Percentiles rank a stretch among this genome's conserved stretches.
Conservation (phyloP, 1,140 invertebrate genomes). For the Zaprionus camerounensis region DNA sequence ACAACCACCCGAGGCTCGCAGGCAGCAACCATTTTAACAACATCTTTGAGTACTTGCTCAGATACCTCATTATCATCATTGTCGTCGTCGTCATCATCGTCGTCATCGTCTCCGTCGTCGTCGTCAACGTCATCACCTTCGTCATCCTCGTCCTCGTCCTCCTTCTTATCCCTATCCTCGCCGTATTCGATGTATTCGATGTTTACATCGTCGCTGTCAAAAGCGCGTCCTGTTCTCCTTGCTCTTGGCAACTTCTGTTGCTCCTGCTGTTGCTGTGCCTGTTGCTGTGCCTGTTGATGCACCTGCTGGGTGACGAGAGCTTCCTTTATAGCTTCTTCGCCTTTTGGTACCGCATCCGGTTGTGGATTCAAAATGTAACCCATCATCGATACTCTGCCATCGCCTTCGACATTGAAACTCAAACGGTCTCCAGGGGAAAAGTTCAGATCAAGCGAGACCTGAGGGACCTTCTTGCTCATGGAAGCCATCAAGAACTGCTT, state of each 20-base stretch:
- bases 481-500: neutral
- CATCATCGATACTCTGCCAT: neutral
- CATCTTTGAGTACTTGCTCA: too few relatives aligned
- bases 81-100: too few relatives aligned
- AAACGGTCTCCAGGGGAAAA: neutral
- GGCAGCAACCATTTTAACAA: too few relatives aligned
- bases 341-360: too few relatives aligned
- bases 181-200: too few relatives aligned
- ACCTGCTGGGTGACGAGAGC: rapidly evolving
- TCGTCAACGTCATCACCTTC: too few relatives aligned
- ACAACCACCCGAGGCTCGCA: too few relatives aligned
- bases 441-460: neutral
- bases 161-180: too few relatives aligned
- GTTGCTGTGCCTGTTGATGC: neutral
- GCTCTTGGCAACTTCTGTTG: neutral
- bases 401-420: neutral
- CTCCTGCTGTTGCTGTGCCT: neutral
- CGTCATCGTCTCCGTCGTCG: neutral
- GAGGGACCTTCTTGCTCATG: neutral
- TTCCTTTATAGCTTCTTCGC: too few relatives aligned
- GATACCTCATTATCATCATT: too few relatives aligned
- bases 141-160: neutral
- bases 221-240: neutral
- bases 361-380: neutral
- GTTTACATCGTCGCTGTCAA: rapidly evolving